Conservation (phyloP, 2,888 invertebrate genomes). For the Harpalus rufipes region DNA sequence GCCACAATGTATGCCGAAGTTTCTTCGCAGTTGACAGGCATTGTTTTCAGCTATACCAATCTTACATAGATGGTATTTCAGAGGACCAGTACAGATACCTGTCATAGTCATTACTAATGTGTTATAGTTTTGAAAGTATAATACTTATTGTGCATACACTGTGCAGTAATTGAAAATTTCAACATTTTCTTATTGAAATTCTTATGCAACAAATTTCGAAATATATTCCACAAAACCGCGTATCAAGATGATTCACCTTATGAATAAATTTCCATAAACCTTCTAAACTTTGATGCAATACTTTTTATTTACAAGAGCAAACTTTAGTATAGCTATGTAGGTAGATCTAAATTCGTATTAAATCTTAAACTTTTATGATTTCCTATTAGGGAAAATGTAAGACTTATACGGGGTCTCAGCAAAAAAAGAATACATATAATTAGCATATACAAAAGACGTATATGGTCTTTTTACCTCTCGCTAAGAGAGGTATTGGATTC, state of each 20-base stretch:
- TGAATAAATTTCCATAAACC: constrained; percentile 44
- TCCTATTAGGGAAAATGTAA: background rate
- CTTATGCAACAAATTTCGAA: constrained; percentile 20
- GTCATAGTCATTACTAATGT: too few relatives aligned
- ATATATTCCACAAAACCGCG: constrained; percentile 30
- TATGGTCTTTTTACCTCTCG: too few relatives aligned
- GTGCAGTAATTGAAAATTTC: constrained; percentile 15
- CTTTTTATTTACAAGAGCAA: constrained; percentile 38
- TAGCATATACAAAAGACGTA: too few relatives aligned
- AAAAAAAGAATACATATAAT: too few relatives aligned
- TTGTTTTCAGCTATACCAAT: too few relatives aligned
- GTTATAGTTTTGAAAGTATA: background rate
- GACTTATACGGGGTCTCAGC: too few relatives aligned
- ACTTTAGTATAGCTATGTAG: constrained; percentile 21
- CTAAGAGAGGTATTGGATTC: too few relatives aligned
- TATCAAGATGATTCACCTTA: constrained; percentile 39
- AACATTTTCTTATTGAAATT: constrained; percentile 15
- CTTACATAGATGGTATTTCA: too few relatives aligned
- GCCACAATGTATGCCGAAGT: too few relatives aligned
- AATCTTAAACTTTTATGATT: background rate
- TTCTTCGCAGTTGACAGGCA: too few relatives aligned
- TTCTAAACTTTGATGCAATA: constrained; percentile 43
- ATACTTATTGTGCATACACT: constrained; percentile 5
- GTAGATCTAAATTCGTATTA: background rate
- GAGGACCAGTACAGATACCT: too few relatives aligned